Conservation (phyloP, 1,140 invertebrate genomes). For the Euschistus heros region DNA sequence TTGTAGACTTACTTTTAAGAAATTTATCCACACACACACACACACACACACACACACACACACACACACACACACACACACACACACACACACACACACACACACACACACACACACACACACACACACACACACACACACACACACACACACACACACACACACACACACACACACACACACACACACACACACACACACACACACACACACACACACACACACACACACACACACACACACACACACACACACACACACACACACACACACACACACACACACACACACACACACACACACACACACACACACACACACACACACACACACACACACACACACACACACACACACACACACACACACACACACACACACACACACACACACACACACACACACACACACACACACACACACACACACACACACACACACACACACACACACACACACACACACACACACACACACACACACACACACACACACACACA, state of each 20-base stretch:
- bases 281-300: slow-evolving; percentile 32
- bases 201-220: slow-evolving; percentile 32
- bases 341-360: no score
- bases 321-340: no score
- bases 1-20: no score
- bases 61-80: background rate
- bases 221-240: slow-evolving; percentile 33
- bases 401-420: no score
- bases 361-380: no score
- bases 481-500: no score
- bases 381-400: no score
- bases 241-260: slow-evolving; percentile 33
- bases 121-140: slow-evolving; percentile 13
- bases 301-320: slow-evolving; percentile 33
- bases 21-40: no score
- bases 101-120: slow-evolving; percentile 6
- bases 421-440: no score
- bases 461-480: no score
- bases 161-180: slow-evolving; percentile 11
- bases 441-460: no score
- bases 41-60: background rate
- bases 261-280: slow-evolving; percentile 31
- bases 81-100: slow-evolving; percentile 13
- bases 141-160: slow-evolving; percentile 8
- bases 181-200: slow-evolving; percentile 30